A percentile compares a stretch with the other conserved stretches of the same genome.
Conservation (phyloP, 2,888 invertebrate genomes). For the Orthonevra nobilis region DNA sequence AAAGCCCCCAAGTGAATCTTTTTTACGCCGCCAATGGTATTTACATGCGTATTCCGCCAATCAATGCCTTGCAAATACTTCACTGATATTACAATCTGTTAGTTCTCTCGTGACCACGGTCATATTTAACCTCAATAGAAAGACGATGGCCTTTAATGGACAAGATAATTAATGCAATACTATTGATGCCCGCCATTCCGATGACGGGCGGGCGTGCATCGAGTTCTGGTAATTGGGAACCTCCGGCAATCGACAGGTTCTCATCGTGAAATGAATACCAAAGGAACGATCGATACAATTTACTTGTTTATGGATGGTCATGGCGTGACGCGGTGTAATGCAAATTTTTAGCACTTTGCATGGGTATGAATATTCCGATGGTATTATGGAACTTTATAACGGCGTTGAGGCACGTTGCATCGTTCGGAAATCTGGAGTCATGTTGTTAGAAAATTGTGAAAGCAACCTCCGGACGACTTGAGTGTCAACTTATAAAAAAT, state of each 20-base stretch:
- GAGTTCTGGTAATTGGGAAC: too few relatives aligned
- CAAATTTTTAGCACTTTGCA: too few relatives aligned
- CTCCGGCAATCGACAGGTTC: not conserved
- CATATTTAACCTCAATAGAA: slow-evolving; percentile 60
- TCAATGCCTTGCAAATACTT: not conserved
- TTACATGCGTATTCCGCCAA: slow-evolving; percentile 10
- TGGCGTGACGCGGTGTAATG: too few relatives aligned
- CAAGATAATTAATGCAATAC: slow-evolving; percentile 25
- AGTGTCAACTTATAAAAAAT: too few relatives aligned
- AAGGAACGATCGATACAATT: not conserved
- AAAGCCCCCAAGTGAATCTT: not conserved
- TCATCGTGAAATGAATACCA: not conserved
- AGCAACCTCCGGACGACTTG: too few relatives aligned
- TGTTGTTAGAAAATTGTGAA: too few relatives aligned
- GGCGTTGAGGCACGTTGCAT: too few relatives aligned
- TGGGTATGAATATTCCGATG: too few relatives aligned
- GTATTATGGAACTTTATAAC: too few relatives aligned
- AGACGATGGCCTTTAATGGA: slow-evolving; percentile 41
- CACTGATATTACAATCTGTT: not conserved
- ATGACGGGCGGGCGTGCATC: slow-evolving; percentile 1
- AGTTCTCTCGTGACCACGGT: slow-evolving; percentile 15
- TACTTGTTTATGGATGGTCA: not conserved
- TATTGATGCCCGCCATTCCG: slow-evolving; percentile 23
- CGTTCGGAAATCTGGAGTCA: too few relatives aligned
- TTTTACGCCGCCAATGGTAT: slow-evolving; percentile 29